Base-by-base conservation (phyloP, 2,888 invertebrate genomes). In the Strigamia crassipes region DNA sequence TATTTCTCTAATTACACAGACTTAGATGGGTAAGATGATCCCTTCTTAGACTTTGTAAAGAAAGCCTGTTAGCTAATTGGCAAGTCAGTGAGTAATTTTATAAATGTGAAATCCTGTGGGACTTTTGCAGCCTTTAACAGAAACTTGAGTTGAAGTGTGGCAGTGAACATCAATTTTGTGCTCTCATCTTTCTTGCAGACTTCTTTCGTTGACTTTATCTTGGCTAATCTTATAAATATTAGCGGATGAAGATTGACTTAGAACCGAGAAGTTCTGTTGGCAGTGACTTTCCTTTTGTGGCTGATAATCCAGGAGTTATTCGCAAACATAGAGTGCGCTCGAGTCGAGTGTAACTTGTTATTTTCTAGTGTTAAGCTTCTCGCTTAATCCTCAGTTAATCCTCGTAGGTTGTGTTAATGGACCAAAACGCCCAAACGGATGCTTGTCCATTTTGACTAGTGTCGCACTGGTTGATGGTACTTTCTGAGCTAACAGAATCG, bases 41-140 rank as follows among this genome's bases (percentile, higher is more conserved):
- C n/a, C 31, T 12, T 73, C 73, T 73, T 73, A 73, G 31, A 31
- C 27, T 56, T 56, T 27, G 73, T 31, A 73, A 73, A 73, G 73
- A 73, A 56, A 27, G 73, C 73, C 15, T 73, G 27, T 73, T 73
- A 73, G 31, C 73, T 73, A 73, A 73, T 73, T 73, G 73, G 73
- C 73, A 73, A 73, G 73, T 73, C 27, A 73, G 73, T 73, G 73
- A 27, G 73, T 73, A 73, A 73, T 73, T 73, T 73, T 73, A 73
- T 73, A 73, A 73, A 73, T 73, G 73, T n/a, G 73, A 73, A 73
- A 73, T 73, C 73, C 73, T 73, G 1, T n/a, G 73, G 73, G 73
- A 73, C 31, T 73, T 73, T 73, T 73, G 73, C 73, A 31, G 73
- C 73, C 31, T 73, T 73, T 56, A 56, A 73, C 73, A 73, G 73